phyloP scores from a whole-genome alignment of 2,888 invertebrate species.

The Drosophila algonquin region DNA sequence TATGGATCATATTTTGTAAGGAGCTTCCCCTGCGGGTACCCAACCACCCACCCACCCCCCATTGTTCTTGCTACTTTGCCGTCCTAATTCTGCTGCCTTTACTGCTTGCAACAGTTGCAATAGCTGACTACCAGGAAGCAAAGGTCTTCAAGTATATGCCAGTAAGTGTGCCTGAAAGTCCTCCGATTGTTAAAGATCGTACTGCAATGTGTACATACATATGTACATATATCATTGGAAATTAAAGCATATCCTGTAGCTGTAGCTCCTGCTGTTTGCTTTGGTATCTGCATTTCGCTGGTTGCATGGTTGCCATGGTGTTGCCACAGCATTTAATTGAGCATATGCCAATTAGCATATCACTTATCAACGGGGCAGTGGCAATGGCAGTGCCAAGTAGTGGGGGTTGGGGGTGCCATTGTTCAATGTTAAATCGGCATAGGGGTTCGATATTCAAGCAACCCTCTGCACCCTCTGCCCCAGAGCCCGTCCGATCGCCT shows the following conservation, averaged over 20 bases:
- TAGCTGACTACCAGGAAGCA: too few species aligned
- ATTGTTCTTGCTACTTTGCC: not conserved
- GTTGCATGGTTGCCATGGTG: conserved; percentile 32
- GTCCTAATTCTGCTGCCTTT: not conserved
- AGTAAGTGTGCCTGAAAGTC: too few species aligned
- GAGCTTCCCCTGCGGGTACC: not conserved
- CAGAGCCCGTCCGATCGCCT: conserved; percentile 53
- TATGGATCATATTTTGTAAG: not conserved
- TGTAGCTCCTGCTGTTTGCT: not conserved
- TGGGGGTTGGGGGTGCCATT: not conserved
- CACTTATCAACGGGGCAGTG: conserved; percentile 15
- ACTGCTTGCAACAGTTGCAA: too few species aligned
- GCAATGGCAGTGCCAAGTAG: not conserved
- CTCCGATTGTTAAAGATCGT: too few species aligned
- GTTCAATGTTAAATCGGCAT: not conserved
- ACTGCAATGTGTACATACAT: too few species aligned
- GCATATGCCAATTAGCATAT: conserved; percentile 78
- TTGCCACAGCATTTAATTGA: conserved; percentile 65
- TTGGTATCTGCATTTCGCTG: conserved; percentile 5
- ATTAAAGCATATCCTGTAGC: conserved; percentile 1
- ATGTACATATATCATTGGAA: not conserved
- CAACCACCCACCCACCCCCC: not conserved
- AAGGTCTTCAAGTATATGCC: too few species aligned
- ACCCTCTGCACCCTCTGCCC: conserved; percentile 37
- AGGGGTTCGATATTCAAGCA: conserved; percentile 39